These are phyloP conservation scores for Aphidius ervi DNA, from an alignment of 1,140 invertebrate genomes.

Conservation along the genomic window DNA sequence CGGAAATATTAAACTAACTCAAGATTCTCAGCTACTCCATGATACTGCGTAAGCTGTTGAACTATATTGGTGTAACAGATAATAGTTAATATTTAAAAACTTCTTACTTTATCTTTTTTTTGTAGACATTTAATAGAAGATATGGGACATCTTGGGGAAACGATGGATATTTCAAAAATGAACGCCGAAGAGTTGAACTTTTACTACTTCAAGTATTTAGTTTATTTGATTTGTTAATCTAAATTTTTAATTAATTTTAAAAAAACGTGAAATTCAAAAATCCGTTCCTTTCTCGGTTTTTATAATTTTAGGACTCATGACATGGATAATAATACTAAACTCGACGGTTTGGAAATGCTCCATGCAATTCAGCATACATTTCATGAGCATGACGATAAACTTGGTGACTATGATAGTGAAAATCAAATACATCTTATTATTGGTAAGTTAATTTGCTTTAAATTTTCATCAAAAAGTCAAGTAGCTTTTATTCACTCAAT, in stretches of 20 bases:
- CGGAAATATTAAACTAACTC: conserved; percentile 58
- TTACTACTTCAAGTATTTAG: conserved; percentile 60
- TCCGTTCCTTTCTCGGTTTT: conserved; percentile 31
- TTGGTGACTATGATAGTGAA: conserved; percentile 21
- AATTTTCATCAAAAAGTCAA: not conserved
- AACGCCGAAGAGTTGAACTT: conserved; percentile 71
- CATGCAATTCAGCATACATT: conserved; percentile 63
- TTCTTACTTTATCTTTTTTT: conserved; percentile 34
- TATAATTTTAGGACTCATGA: conserved; percentile 68
- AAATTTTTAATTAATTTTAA: not conserved
- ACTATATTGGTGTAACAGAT: conserved; percentile 8
- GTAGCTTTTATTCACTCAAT: not conserved
- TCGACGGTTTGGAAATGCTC: conserved; percentile 78
- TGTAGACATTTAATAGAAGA: conserved; percentile 72
- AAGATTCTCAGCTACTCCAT: conserved; percentile 63
- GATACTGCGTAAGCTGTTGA: conserved; percentile 60
- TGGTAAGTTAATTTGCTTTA: conserved; percentile 5
- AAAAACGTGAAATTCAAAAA: conserved; percentile 1
- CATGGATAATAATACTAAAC: conserved; percentile 71
- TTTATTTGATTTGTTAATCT: not conserved
- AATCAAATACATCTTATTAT: conserved; percentile 21
- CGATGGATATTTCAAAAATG: conserved; percentile 61
- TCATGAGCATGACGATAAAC: conserved; percentile 51
- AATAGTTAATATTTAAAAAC: not conserved
- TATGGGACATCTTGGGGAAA: conserved; percentile 56